Evolutionary conservation across 2,888 invertebrate species (phyloP), one percentile per base, ranked within the genome.

Genomic region (Creontiades dilutus): DNA sequence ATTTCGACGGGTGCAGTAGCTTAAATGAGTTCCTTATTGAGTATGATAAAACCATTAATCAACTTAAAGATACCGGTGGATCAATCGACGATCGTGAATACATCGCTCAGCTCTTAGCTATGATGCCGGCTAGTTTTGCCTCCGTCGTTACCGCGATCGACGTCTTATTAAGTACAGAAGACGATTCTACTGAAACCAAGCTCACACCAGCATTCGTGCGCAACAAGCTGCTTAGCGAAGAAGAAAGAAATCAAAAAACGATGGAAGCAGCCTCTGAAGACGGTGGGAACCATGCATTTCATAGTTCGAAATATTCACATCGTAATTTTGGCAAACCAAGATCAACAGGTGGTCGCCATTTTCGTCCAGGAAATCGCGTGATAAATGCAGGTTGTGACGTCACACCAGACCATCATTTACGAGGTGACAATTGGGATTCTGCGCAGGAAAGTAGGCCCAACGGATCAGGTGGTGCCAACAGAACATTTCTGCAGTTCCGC

Each of bases 41-140:
- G n/a, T n/a, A 68, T 68, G 68, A 68, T 68, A 68, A 68, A 68
- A 68, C 68, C 16, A 68, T 68, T 19, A 68, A 68, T 68, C 68
- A 68, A 68, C 68, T 68, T 23, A 68, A 68, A 68, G 68, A 68
- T 68, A 68, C 68, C 68, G 68, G 68, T 68, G 68, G 68, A 7
- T 68, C 68, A 9, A 68, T 68, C 16, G 68, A 68, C 68, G 68
- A 68, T 68, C 68, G 68, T 68, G 68, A 68, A 68, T 68, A 68
- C 68, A 68, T 68, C 68, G 68, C 68, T 12, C 68, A 68, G 68
- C 68, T 68, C 68, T 68, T 68, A n/a, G 68, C 68, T 68, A 68
- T 68, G 68, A 68, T 68, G 68, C 68, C 68, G 13, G 48, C 48
- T 11, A 48, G 48, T 48, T 48, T 48, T 13, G 48, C 48, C 13